Base-by-base conservation (phyloP, 2,888 invertebrate genomes). In the Lasiommata megera region DNA sequence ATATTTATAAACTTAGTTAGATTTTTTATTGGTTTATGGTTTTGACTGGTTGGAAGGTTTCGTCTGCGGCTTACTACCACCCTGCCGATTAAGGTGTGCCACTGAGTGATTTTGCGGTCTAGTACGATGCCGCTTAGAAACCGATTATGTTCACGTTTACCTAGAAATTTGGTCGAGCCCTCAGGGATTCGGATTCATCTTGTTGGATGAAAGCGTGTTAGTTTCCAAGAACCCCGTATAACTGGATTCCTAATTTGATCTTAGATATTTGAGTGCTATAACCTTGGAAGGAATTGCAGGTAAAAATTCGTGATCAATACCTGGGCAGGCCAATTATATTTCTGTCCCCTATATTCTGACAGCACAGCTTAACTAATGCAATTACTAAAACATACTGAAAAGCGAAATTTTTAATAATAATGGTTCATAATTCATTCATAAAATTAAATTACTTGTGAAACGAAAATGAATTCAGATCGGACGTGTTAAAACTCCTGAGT, bases 161-260 rank as follows among this genome's bases (percentile, higher is more conserved):
- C 11, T 38, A 38, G 28, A 38, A 51, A 51, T 51, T n/a, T 38
- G 38, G 14, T 51, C 6, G 11, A 8, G 38, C 28, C 51, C 28
- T 23, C 6, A 38, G 51, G 51, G 51, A 51, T 51, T 51, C 38
- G 51, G 40, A 28, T 51, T 51, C 51, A 51, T 51, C 50, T 28
- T 36, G 48, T 36, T 23, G 47, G 23, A 36, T 36, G 11, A 23
- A 40, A 51, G 29, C 51, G 16, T 40, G 38, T 38, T 38, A 51
- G 28, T 29, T 38, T 14, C 3, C 29, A 28, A 40, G 31, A 12
- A 40, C 11, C 38, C 51, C 51, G 17, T 36, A 17, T 48, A 7
- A 18, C 17, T 18, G 12, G 36, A n/a, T n/a, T n/a, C n/a, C n/a
- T n/a, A n/a, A n/a, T n/a, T n/a, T n/a, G n/a, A n/a, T n/a, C n/a